Evolutionary conservation across 2,888 invertebrate species (phyloP).

Genomic region (Conops quadrifasciatus): DNA sequence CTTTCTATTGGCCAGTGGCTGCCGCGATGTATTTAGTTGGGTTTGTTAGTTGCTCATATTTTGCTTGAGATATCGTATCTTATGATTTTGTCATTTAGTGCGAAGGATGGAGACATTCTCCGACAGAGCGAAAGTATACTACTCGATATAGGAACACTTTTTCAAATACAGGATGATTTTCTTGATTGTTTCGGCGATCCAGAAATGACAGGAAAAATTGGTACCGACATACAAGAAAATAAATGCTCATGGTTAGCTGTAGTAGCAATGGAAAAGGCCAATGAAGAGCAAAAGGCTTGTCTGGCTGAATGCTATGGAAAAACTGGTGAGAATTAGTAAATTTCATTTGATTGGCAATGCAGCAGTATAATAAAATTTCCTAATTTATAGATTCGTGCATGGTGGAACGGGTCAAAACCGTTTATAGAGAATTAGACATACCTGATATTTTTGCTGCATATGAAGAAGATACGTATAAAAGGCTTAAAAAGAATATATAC

Average conservation of each 20-base stretch:
- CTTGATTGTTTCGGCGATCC: slow-evolving; percentile 89
- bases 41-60: too few species aligned
- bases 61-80: too few species aligned
- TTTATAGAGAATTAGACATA: slow-evolving; percentile 81
- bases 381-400: slow-evolving; percentile 69
- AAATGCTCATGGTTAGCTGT: slow-evolving; percentile 97
- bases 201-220: slow-evolving; percentile 85
- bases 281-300: slow-evolving; percentile 74
- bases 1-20: too few species aligned
- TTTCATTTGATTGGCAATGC: neutral
- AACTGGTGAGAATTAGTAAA: slow-evolving; percentile 54
- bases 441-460: slow-evolving; percentile 80
- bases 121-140: slow-evolving; percentile 86
- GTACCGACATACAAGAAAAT: slow-evolving; percentile 93
- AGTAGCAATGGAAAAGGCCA: slow-evolving; percentile 83
- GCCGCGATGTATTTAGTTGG: too few species aligned
- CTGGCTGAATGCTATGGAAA: slow-evolving; percentile 82
- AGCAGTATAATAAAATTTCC: too few species aligned
- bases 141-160: slow-evolving; percentile 93
- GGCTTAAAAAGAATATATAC: slow-evolving; percentile 83
- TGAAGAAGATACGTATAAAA: slow-evolving; percentile 84
- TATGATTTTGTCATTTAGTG: too few species aligned
- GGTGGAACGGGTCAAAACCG: slow-evolving; percentile 74
- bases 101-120: slow-evolving; percentile 80
- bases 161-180: slow-evolving; percentile 84